Evolutionary conservation across 2,113 vertebrate genomes (phyloP), one percentile per base, ranked within the genome.

Genomic region (Lepus timidus): DNA sequence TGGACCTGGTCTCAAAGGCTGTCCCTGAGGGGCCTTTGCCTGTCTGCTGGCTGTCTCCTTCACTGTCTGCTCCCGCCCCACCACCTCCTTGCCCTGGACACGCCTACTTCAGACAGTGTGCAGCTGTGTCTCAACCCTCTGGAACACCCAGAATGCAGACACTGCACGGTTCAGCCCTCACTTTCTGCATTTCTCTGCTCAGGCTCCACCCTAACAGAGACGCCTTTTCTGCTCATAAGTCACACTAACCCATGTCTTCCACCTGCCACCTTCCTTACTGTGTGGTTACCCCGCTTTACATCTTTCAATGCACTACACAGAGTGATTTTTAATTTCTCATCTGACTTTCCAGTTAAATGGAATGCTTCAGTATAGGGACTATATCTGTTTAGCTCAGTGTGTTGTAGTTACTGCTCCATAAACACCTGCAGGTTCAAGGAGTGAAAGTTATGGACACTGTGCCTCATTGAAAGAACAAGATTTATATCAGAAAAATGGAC

Each of bases 11-110:
- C 7, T 36, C 1, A 9, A 23, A 39, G 14, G 12, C 2, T 39
- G 13, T 51, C 10, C 36, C 13, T 1, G 7, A 22, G 9, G 0
- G 9, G 2, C 1, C 19, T 6, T 58, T 13, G 49, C 4, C 1
- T 61, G 31, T 62, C 33, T 8, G 25, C 44, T 44, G 44, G 44
- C 44, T 1, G 6, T 49, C 7, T 10, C 6, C 3, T 70, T 31
- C 29, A 13, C 23, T 22, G 2, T 9, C 44, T 75, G 8, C 29
- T 25, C 3, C 3, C 0, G 29, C 13, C 17, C 10, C 3, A 27
- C 10, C 88, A 17, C 3, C 6, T 27, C 33, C 9, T 51, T 61
- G 9, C 7, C 78, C 62, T 16, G 25, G 51, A 6, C 8, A 7
- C 14, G 29, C 3, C 1, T 6, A 13, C 14, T 9, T n/a, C 90